Evolutionary conservation across 1,140 invertebrate genomes (phyloP).

Genomic region (Drosophila pandora): DNA sequence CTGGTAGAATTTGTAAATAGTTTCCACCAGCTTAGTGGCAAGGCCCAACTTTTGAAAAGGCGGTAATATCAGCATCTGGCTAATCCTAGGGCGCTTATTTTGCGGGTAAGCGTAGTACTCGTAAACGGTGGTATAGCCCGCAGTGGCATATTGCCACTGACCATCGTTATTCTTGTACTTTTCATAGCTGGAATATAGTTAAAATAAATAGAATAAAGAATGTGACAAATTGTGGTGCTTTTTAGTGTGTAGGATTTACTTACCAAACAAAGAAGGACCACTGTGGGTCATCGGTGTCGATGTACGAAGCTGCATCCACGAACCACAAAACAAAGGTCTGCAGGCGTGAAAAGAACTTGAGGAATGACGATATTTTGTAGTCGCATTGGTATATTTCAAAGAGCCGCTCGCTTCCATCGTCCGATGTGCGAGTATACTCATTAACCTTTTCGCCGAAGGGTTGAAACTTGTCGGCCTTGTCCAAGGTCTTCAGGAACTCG

Average conservation of each 20-base stretch:
- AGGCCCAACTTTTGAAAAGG: slow-evolving; percentile 94
- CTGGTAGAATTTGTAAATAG: slow-evolving; percentile 92
- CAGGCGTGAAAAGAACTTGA: slow-evolving; percentile 91
- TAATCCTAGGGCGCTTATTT: slow-evolving; percentile 93
- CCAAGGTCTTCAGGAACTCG: slow-evolving; percentile 79
- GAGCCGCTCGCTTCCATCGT: slow-evolving; percentile 85
- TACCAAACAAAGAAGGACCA: slow-evolving; percentile 97
- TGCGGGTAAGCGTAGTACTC: slow-evolving; percentile 97
- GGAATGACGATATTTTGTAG: slow-evolving; percentile 88
- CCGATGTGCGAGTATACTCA: slow-evolving; percentile 78
- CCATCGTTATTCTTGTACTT: slow-evolving; percentile 89
- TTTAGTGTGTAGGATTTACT: slow-evolving; percentile 61
- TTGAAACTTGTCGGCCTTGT: slow-evolving; percentile 80
- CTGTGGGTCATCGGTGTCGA: slow-evolving; percentile 95
- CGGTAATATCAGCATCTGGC: slow-evolving; percentile 95
- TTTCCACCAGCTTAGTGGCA: slow-evolving; percentile 88
- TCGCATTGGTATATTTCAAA: slow-evolving; percentile 94
- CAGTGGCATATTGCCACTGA: slow-evolving; percentile 88
- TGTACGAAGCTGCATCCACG: slow-evolving; percentile 96
- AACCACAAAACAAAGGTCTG: slow-evolving; percentile 98
- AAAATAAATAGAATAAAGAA: neutral
- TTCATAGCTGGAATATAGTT: slow-evolving; percentile 89
- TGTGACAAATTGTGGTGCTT: too few relatives aligned
- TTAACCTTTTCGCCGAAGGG: slow-evolving; percentile 84
- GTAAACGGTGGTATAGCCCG: slow-evolving; percentile 96